phyloP scores from a whole-genome alignment of 2,113 vertebrate species.

The Excalfactoria chinensis region DNA sequence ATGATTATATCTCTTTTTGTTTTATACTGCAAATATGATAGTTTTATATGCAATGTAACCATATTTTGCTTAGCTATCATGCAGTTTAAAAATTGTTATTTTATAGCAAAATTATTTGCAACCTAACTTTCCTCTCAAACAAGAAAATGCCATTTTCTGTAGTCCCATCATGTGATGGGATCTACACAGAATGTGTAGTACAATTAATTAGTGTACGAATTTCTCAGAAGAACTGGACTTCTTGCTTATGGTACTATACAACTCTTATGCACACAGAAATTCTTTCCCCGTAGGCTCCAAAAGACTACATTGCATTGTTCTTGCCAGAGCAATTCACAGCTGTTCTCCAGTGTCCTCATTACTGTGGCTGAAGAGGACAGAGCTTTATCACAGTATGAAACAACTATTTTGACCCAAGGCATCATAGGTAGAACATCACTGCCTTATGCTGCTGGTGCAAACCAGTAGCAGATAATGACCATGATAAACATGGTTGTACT shows the following conservation, averaged over 20 bases:
- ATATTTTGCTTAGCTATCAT: background rate
- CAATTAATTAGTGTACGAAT: background rate
- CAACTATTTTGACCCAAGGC: background rate
- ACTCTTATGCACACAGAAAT: fast-evolving
- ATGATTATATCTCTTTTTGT: background rate
- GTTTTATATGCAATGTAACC: background rate
- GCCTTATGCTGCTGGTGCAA: background rate
- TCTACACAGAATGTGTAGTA: background rate
- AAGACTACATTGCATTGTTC: background rate
- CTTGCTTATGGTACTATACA: background rate
- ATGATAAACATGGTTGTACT: background rate
- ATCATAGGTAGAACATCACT: background rate
- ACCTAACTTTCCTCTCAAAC: background rate
- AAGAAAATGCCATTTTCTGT: background rate
- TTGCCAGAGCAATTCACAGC: background rate
- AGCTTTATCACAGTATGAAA: background rate
- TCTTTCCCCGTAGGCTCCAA: background rate
- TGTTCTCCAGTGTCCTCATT: background rate
- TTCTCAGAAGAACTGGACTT: background rate
- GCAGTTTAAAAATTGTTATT: background rate
- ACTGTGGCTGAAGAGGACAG: background rate
- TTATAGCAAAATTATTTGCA: background rate
- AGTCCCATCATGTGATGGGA: background rate
- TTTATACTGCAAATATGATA: background rate
- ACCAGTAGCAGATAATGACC: background rate